These are phyloP conservation scores for Mormyrus iriodes DNA, from an alignment of 2,113 vertebrate genomes.

Conservation along the genomic window DNA sequence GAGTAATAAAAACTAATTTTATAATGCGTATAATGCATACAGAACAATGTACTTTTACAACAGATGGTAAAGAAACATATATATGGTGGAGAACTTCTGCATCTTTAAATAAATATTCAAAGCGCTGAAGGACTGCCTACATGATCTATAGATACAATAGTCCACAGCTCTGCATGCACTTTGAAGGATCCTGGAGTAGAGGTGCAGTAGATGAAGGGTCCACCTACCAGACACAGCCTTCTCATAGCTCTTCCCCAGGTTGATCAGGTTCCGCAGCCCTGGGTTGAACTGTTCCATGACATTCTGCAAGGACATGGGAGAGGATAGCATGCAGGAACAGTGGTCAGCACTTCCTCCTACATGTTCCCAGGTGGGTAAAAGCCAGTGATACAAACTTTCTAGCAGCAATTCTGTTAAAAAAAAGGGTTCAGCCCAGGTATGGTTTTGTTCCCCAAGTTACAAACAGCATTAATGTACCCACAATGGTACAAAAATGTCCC, in stretches of 20 bases:
- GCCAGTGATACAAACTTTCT: not conserved
- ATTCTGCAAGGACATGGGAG: conserved; percentile 63
- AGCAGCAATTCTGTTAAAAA: not conserved
- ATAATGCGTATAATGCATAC: not conserved
- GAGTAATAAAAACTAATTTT: not conserved
- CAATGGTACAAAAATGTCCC: not conserved
- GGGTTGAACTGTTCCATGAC: conserved; percentile 99
- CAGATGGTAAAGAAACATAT: not conserved
- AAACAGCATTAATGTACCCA: not conserved
- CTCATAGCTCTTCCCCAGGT: conserved; percentile 95
- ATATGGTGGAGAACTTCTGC: not conserved
- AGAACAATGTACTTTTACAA: not conserved
- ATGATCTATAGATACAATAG: not conserved
- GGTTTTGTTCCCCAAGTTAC: not conserved
- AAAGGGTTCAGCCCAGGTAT: not conserved
- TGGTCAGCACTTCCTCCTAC: not conserved
- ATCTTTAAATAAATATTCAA: not conserved
- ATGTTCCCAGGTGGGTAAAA: not conserved
- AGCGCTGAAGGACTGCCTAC: not conserved
- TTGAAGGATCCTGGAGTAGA: too few relatives aligned
- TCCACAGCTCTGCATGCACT: not conserved
- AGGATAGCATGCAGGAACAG: not conserved
- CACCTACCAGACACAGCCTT: conserved; percentile 88
- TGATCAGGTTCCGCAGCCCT: conserved; percentile 88
- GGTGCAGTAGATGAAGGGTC: not conserved